Percentiles rank a stretch among this genome's conserved stretches.
These are phyloP conservation scores for Dicranocentrus wangi DNA, from an alignment of 2,888 invertebrate species.

Conservation along the genomic window DNA sequence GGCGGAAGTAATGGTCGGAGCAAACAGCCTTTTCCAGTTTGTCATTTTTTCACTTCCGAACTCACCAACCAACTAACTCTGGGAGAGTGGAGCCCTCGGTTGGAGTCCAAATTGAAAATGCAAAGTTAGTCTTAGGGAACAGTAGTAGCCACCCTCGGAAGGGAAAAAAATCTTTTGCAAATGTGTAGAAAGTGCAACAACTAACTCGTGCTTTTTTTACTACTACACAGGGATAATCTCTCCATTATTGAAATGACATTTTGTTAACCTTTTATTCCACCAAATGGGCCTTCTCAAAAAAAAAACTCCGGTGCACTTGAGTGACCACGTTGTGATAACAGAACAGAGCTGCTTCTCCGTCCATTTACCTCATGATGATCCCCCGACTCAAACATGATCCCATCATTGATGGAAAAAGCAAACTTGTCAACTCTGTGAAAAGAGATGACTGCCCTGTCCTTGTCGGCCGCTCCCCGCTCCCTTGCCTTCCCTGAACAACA, in stretches of 20 bases:
- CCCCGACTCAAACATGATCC: conserved; percentile 61
- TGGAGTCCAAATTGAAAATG: too few species aligned
- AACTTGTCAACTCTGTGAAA: conserved; percentile 63
- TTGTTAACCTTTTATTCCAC: conserved; percentile 12
- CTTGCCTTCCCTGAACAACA: conserved; percentile 60
- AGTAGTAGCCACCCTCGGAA: too few species aligned
- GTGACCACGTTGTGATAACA: conserved; percentile 49
- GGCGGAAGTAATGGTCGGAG: conserved; percentile 57
- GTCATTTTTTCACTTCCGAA: too few species aligned
- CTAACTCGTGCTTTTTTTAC: too few species aligned
- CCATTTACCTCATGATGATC: conserved; percentile 55
- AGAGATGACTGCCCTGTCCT: conserved; percentile 50
- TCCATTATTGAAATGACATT: conserved; percentile 28
- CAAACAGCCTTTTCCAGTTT: conserved; percentile 19
- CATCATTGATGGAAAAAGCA: conserved; percentile 61
- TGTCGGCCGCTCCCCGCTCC: conserved; percentile 7
- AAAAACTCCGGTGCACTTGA: conserved; percentile 43
- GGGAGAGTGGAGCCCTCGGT: too few species aligned
- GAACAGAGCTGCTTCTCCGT: conserved; percentile 33
- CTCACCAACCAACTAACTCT: too few species aligned
- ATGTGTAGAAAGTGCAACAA: too few species aligned
- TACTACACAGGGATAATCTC: too few species aligned
- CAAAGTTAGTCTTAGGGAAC: too few species aligned
- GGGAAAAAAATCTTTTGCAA: too few species aligned
- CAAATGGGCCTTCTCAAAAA: not conserved